Conservation (phyloP, 2,113 vertebrate species). For the Barbus barbus region DNA sequence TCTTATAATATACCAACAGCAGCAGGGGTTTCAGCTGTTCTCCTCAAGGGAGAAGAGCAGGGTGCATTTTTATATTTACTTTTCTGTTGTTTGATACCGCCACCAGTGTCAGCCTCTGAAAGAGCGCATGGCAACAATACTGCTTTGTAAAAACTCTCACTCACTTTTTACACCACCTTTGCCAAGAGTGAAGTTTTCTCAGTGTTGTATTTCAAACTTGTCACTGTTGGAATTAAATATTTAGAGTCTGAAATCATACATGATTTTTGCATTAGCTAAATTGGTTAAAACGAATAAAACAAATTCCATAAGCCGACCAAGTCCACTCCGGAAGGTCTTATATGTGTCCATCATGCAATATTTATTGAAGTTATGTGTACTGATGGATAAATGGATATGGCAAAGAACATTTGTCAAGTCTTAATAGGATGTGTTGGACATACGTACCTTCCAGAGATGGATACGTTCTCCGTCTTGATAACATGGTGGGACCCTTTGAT, state of each 20-base stretch:
- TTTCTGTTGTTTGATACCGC: conserved; percentile 16
- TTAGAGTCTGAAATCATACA: conserved; percentile 73
- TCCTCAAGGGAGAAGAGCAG: conserved; percentile 5
- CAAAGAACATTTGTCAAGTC: conserved; percentile 69
- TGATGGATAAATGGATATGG: conserved; percentile 53
- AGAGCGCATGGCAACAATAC: not conserved
- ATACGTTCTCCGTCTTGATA: too few species aligned
- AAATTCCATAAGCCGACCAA: conserved; percentile 62
- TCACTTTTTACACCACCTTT: not conserved
- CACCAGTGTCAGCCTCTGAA: not conserved
- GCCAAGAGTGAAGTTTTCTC: conserved; percentile 64
- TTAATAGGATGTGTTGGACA: conserved; percentile 72
- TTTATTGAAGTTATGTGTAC: conserved; percentile 31
- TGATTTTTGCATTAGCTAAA: conserved; percentile 79
- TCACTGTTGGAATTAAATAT: conserved; percentile 77
- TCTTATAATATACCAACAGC: not conserved
- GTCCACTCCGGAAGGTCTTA: conserved; percentile 33
- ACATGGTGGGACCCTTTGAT: conserved; percentile 56
- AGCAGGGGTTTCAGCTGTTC: conserved; percentile 12
- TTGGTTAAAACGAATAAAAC: conserved; percentile 76
- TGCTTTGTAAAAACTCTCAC: conserved; percentile 15
- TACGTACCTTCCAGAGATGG: conserved; percentile 65
- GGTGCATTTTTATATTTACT: conserved; percentile 23
- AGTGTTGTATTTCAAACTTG: conserved; percentile 71
- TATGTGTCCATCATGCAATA: conserved; percentile 36